Conservation (phyloP, 2,113 vertebrate species). For the Cranoglanis bouderius region DNA sequence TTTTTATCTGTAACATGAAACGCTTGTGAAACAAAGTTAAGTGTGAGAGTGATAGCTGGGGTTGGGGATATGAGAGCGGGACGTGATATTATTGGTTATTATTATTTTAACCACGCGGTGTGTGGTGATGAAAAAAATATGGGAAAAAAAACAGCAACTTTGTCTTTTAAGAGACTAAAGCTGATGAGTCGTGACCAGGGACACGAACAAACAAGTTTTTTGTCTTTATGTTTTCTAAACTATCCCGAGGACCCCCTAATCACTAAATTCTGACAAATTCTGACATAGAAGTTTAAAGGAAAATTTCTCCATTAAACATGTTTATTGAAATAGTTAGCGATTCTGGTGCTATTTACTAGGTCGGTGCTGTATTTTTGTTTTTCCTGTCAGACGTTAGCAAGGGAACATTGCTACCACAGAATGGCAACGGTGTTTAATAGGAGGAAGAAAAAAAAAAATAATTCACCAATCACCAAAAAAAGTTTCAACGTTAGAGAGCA, state of each 20-base stretch:
- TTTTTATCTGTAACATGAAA: not conserved
- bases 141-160: not conserved
- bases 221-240: not conserved
- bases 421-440: too few relatives aligned
- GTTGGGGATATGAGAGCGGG: not conserved
- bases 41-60: not conserved
- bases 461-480: not conserved
- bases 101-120: not conserved
- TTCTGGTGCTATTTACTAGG: not conserved
- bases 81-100: not conserved
- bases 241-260: not conserved
- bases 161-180: not conserved
- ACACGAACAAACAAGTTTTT: not conserved
- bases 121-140: not conserved
- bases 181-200: too few relatives aligned
- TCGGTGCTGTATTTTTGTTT: not conserved
- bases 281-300: not conserved
- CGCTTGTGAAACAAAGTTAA: not conserved
- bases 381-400: not conserved
- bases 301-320: not conserved
- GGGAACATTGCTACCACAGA: not conserved
- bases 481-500: too few relatives aligned
- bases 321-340: not conserved
- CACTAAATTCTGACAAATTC: not conserved
- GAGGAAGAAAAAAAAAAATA: not conserved